Base-by-base conservation (phyloP, 2,113 vertebrate species). In the Danionella cerebrum region DNA sequence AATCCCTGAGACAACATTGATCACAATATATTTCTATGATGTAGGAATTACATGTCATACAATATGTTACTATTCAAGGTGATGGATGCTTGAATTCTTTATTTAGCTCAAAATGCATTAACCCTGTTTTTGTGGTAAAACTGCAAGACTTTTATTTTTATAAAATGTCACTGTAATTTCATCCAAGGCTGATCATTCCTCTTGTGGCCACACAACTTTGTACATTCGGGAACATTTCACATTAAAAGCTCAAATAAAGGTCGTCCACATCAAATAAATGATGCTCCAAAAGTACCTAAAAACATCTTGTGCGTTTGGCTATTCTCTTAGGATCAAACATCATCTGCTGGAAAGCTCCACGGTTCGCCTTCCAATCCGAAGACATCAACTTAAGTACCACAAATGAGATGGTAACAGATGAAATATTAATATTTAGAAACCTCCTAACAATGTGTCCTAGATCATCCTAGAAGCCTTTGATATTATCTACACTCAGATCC, bases 191-290 rank as follows among this genome's bases (percentile, higher is more conserved):
- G 47, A 31, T 39, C 35, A 36, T 29, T 42, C 47, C 68, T 67
- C 64, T 57, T 54, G 59, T 72, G 65, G 65, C 64, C 70, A 67
- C 19, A 57, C 51, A 41, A 63, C 53, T 50, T 50, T 63, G 62
- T 71, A 65, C 54, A 36, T 63, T 62, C 47, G 53, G 47, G 54
- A 24, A 60, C 39, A 36, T 75, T 70, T 57, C 63, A 63, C 3
- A 9, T 48, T 11, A 67, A 67, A 70, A 52, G 59, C 57, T 71
- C 60, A 59, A 73, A 67, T 58, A n/a, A 18, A 45, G 55, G 62
- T 62, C 18, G 67, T 67, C 44, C 63, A 62, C 57, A 53, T 73
- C 67, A 70, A 73, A 67, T 67, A 70, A 59, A 22, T 41, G 50
- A 60, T 63, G 48, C 59, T 67, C 59, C 5, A 65, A 73, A 70